Conservation (phyloP, 2,113 vertebrate genomes). For the Motacilla alba region DNA sequence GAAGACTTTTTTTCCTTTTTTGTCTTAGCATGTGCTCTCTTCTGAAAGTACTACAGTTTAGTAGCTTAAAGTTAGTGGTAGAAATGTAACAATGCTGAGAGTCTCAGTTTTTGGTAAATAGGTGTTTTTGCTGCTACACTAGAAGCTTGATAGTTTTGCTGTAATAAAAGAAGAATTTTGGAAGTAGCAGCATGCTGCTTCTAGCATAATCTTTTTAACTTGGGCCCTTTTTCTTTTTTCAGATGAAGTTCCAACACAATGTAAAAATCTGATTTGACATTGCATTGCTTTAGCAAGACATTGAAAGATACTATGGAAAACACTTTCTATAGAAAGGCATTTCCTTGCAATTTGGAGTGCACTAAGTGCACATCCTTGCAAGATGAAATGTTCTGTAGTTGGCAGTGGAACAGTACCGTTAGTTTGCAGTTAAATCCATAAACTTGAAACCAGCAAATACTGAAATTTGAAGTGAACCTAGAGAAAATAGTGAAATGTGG, state of each 20-base stretch:
- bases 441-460: neutral
- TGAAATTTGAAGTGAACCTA: neutral
- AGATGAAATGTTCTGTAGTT: neutral
- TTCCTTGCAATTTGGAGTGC: neutral
- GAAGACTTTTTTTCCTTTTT: neutral
- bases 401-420: neutral
- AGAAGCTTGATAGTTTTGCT: neutral
- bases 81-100: neutral
- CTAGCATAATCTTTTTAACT: neutral
- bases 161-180: neutral
- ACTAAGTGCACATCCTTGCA: neutral
- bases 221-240: neutral
- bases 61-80: neutral
- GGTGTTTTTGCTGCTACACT: neutral
- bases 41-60: neutral
- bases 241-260: neutral
- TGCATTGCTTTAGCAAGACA: neutral
- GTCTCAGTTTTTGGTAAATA: neutral
- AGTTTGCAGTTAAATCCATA: neutral
- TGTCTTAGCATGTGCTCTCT: neutral
- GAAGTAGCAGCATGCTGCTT: neutral
- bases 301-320: neutral
- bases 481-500: neutral
- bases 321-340: neutral
- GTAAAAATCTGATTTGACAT: neutral